Base-by-base conservation (phyloP, 2,797 vertebrate genomes). In the Macroramphosus scolopax region DNA sequence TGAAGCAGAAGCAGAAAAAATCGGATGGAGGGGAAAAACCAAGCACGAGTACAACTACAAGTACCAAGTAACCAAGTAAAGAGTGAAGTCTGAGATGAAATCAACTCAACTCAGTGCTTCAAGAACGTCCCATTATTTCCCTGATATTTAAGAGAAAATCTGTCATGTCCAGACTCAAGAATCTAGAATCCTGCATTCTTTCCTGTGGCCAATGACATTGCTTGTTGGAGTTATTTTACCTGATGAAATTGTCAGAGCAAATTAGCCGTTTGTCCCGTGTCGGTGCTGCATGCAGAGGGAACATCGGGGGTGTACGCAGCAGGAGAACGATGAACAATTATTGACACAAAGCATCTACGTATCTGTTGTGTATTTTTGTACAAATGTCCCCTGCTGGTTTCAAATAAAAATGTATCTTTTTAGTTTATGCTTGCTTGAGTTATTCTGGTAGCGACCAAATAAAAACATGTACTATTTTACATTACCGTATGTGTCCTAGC, bases 1-100 rank as follows among this genome's bases (percentile, higher is more conserved):
- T 95, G 94, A 91, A 96, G 77, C 90, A 96, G 80, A 96, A 96
- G 89, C 94, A 96, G 86, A 94, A 95, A 84, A 91, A 92, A 64
- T 87, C 93, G 0, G 75, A 77, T 7, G 91, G 87, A 72, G 84
- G 83, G 36, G 83, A 81, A 29, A 72, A 77, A 72, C 87, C 78
- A 26, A 67, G 65, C 22, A 16, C 68, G 45, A n/a, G n/a, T n/a
- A n/a, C n/a, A n/a, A n/a, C n/a, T n/a, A n/a, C n/a, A n/a, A n/a
- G n/a, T n/a, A n/a, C n/a, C n/a, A 89, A 79, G 63, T 65, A n/a
- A n/a, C 88, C 60, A 93, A 94, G 83, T 95, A 91, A 89, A 80
- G 39, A 17, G 63, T 26, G 36, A 44, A 47, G 18, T 8, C 25
- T 2, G 14, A 56, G 41, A 50, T 17, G 2, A 51, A 56, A 55